Evolutionary conservation across 2,888 invertebrate species (phyloP).

Genomic region (Suillia variegata): DNA sequence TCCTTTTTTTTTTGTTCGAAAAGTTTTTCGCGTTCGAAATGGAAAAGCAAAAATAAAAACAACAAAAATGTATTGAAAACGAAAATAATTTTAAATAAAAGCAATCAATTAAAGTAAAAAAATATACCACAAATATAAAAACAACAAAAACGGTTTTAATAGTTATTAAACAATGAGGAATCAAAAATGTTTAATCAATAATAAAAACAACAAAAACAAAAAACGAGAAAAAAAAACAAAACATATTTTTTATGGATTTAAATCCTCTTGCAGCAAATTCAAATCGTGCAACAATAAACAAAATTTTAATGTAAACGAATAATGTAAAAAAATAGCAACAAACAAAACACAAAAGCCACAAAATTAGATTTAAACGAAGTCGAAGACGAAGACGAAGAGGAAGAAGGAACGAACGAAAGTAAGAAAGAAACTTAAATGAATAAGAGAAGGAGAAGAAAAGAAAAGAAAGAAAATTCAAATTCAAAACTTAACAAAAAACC

Average conservation of each 20-base stretch:
- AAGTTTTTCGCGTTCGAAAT: no score
- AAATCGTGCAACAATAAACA: constrained; percentile 12
- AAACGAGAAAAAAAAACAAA: no score
- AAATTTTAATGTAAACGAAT: neutral
- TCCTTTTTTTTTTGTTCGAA: neutral
- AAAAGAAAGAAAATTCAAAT: constrained; percentile 17
- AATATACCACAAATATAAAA: constrained; percentile 1
- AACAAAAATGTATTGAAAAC: constrained; percentile 3
- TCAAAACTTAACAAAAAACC: constrained; percentile 16
- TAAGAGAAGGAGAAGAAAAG: constrained; percentile 18
- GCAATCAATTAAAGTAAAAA: neutral
- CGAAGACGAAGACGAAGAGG: no score
- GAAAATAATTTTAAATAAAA: no score
- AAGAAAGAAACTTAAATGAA: constrained; percentile 19
- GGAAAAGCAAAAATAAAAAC: no score
- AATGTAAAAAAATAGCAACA: neutral
- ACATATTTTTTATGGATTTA: constrained; percentile 28
- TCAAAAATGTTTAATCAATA: constrained; percentile 6
- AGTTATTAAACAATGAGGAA: neutral
- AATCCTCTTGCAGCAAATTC: constrained; percentile 24
- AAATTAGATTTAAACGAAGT: no score
- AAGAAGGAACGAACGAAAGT: no score
- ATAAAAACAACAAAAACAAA: neutral
- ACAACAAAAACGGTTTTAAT: no score
- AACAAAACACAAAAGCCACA: neutral